Evolutionary conservation across 2,888 invertebrate species (phyloP).

Genomic region (Metallyticus violacea): DNA sequence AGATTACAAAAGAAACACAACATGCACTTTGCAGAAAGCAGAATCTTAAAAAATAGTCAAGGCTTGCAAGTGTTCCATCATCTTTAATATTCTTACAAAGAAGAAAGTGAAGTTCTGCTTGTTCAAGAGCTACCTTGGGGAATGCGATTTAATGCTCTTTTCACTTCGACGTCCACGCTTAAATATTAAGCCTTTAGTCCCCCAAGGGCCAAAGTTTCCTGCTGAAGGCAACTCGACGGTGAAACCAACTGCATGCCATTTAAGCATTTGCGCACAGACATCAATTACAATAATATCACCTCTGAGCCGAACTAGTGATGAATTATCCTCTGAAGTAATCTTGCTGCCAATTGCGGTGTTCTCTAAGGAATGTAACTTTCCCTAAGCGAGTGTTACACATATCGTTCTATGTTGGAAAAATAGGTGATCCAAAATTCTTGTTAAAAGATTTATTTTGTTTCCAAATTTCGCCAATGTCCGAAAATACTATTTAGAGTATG

Average conservation of each 20-base stretch:
- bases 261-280: background rate
- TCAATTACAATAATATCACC: background rate
- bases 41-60: no score
- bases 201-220: background rate
- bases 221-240: background rate
- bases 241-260: background rate
- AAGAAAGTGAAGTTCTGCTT: no score
- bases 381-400: background rate
- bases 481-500: no score
- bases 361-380: background rate
- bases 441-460: no score
- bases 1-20: no score
- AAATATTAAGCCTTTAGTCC: background rate
- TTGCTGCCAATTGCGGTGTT: background rate
- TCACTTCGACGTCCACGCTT: background rate
- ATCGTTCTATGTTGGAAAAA: background rate
- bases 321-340: background rate
- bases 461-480: no score
- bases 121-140: background rate
- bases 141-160: background rate
- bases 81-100: background rate
- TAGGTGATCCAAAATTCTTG: no score
- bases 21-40: no score
- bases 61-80: background rate
- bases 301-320: background rate